Base-by-base conservation (phyloP, 2,888 invertebrate species). In the Galeruca laticollis region DNA sequence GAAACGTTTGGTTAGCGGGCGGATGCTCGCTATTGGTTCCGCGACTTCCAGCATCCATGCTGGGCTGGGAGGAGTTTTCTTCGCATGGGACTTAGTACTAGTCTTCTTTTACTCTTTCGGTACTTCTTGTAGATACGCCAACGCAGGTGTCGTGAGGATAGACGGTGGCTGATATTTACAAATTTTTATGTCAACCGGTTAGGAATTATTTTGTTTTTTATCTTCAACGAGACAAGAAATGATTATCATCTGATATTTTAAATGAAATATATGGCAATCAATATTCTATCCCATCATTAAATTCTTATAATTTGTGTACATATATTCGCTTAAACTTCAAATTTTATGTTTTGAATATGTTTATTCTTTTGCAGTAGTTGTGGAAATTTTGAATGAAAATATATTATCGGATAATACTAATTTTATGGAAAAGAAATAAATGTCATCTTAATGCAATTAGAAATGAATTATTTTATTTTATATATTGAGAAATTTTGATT, bases 11-110 rank as follows among this genome's bases (percentile, higher is more conserved):
- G 61, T 62, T 62, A 54, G 71, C 74, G 73, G 71, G 73, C 71
- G 71, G 73, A 73, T 69, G 73, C 69, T 70, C 69, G 74, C 78
- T 80, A 85, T 85, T 85, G 85, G 85, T 83, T 82, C 82, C 80
- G 77, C 75, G 74, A 75, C 75, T 75, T 80, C 77, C 86, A 86
- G 86, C 85, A 86, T 86, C 86, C 86, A 86, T 86, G 85, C 86
- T 86, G 85, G 77, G 86, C 84, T 84, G 85, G 85, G 85, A 84
- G 85, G 85, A 85, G 85, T 82, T 76, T 67, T 52, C 67, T 67
- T 60, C 54, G 49, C 57, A 20, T 43, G 60, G 60, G 33, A 57
- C 60, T 40, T 62, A 59, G 49, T 59, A 51, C 75, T 69, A 54
- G 21, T 60, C 71, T 75, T 76, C 79, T 79, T 79, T 80, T 78